A percentile compares a stretch with the other conserved stretches of the same genome.
These are phyloP conservation scores for Kryptolebias marmoratus DNA, from an alignment of 2,113 vertebrate species.

Conservation along the genomic window DNA sequence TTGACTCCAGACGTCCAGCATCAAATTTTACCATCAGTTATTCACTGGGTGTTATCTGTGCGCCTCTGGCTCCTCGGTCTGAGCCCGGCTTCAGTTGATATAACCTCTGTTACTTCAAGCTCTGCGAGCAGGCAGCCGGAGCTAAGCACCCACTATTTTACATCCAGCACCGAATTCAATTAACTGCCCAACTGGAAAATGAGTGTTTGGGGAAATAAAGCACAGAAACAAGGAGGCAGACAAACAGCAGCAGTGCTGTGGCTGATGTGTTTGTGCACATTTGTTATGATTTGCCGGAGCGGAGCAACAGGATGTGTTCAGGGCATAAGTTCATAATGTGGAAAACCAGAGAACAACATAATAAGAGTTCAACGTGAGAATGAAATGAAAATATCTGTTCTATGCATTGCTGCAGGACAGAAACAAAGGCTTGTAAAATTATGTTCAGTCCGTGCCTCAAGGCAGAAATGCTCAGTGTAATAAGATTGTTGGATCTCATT, in stretches of 20 bases:
- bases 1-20: constrained; percentile 28
- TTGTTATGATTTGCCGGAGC: constrained; percentile 59
- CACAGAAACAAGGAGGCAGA: constrained; percentile 36
- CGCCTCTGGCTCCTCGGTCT: constrained; percentile 33
- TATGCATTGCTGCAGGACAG: constrained; percentile 10
- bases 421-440: constrained; percentile 27
- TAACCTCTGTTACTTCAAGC: constrained; percentile 30
- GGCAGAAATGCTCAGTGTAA: constrained; percentile 48
- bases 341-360: constrained; percentile 24
- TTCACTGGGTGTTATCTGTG: constrained; percentile 32
- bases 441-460: constrained; percentile 16
- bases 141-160: constrained; percentile 59
- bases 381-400: constrained; percentile 22
- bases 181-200: constrained; percentile 71
- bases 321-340: constrained; percentile 28
- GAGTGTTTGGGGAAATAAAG: constrained; percentile 69
- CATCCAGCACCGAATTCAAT: constrained; percentile 68
- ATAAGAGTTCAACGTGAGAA: constrained; percentile 28
- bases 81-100: constrained; percentile 47
- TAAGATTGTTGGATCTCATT: constrained; percentile 49
- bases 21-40: constrained; percentile 29
- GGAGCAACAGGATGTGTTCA: constrained; percentile 31
- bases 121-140: constrained; percentile 47
- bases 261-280: constrained; percentile 39
- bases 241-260: constrained; percentile 15